Evolutionary conservation across 1,140 invertebrate genomes (phyloP), one percentile per base, ranked within the genome.

Genomic region (Mercenaria mercenaria): DNA sequence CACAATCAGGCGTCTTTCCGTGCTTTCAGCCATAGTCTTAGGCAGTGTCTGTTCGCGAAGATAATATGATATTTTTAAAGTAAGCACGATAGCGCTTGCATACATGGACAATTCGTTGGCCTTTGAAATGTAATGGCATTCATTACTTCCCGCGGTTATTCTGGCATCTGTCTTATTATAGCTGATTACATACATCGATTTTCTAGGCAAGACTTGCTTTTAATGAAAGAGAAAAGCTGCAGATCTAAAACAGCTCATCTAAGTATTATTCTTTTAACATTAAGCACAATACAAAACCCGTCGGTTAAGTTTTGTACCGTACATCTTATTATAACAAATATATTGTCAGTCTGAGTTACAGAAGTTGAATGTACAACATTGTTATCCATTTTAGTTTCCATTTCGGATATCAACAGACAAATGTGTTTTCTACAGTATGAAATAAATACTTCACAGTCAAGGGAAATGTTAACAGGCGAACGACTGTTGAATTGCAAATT

Each of bases 121-220:
- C 47, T 64, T 59, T 84, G 23, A 43, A 43, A 82, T 50, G n/a
- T 47, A 77, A 77, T 77, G 74, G 74, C 20, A 50, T 26, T 50
- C 18, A 47, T 77, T 47, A 50, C 39, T 18, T 77, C 41, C 41
- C 18, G 39, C 26, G 39, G 74, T 29, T 47, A 47, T 32, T 6
- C n/a, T 32, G 74, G n/a, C n/a, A 23, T 26, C 39, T 50, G 52
- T 77, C 74, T n/a, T 50, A 77, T 77, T 77, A 77, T 1, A 32
- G 26, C 20, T 13, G 74, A 77, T 77, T 77, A 77, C 3, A 29
- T 20, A 18, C 43, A 77, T 77, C 26, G 74, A 77, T 77, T 77
- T 32, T 50, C 43, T 15, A 13, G 41, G 10, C 15, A 29, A 47
- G 41, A 52, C 52, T 77, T 47, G 15, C 41, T 41, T 77, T 77